phyloP scores from a whole-genome alignment of 2,797 vertebrate genomes.

The Acanthopagrus latus region DNA sequence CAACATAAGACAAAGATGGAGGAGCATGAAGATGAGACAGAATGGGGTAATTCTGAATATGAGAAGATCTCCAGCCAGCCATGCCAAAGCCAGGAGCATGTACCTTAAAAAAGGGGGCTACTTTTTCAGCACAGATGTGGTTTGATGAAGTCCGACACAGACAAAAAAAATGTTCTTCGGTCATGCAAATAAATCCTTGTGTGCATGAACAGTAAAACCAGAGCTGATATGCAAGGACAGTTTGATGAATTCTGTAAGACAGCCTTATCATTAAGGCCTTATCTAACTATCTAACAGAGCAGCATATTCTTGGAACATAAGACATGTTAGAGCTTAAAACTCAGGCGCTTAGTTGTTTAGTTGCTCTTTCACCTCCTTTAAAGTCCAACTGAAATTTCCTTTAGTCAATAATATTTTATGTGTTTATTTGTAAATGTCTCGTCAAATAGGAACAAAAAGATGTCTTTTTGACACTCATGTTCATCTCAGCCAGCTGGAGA shows the following conservation, averaged over 20 bases:
- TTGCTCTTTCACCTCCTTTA: not conserved
- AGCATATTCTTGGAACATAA: no score
- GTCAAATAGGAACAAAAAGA: not conserved
- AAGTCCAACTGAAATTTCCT: not conserved
- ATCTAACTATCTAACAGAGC: not conserved
- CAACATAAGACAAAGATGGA: no score
- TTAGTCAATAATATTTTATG: no score
- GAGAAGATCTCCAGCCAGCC: no score
- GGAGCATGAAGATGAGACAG: no score
- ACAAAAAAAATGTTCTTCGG: no score
- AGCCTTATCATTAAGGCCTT: not conserved
- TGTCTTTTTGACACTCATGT: not conserved
- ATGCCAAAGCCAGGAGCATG: no score
- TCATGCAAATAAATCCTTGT: constrained; percentile 9
- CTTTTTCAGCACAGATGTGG: no score
- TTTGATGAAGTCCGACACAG: no score
- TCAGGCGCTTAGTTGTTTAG: not conserved
- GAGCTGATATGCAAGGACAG: no score
- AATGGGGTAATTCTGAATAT: no score
- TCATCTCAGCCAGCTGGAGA: not conserved
- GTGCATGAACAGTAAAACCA: not conserved
- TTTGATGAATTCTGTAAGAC: not conserved
- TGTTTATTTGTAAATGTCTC: not conserved
- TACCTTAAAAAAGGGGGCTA: no score
- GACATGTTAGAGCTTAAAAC: not conserved